Evolutionary conservation across 2,888 invertebrate genomes (phyloP), one percentile per base, ranked within the genome.

Genomic region (Panopea generosa): DNA sequence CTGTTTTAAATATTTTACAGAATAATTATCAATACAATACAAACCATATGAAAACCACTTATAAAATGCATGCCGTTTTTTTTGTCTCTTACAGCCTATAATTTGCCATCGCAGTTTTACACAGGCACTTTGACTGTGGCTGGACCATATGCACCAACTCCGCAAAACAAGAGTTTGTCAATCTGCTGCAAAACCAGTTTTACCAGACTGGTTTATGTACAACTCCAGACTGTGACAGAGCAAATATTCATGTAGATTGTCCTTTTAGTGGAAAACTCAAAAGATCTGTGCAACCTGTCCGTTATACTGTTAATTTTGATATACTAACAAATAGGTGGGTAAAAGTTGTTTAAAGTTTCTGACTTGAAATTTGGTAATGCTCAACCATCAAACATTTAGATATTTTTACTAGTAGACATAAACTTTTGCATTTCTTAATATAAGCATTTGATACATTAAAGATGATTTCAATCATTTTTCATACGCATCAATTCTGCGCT

Each of bases 291-390:
- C 73, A 77, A n/a, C 60, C 75, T 45, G 63, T 69, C 55, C 45
- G 50, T 50, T 77, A 65, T 56, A 52, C 67, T 47, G 72, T 72
- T 9, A 50, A 33, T 24, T 72, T 77, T 45, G 68, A 79, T 38
- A 76, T 87, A 45, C 77, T 86, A n/a, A 74, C 82, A 0, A 73
- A 84, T 53, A 81, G 80, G 86, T 87, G 55, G 66, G 79, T 26
- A 16, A 26, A 22, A n/a, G n/a, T n/a, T n/a, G n/a, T n/a, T n/a
- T n/a, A n/a, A n/a, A n/a, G n/a, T n/a, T n/a, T n/a, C n/a, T n/a
- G n/a, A n/a, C n/a, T n/a, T n/a, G n/a, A n/a, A n/a, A n/a, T n/a
- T n/a, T n/a, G n/a, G n/a, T n/a, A n/a, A n/a, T n/a, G n/a, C n/a
- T n/a, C n/a, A n/a, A n/a, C n/a, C n/a, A n/a, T n/a, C n/a, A n/a